Conservation (phyloP, 64 coral and sea anemone species). For the Astreopora myriophthalma region DNA sequence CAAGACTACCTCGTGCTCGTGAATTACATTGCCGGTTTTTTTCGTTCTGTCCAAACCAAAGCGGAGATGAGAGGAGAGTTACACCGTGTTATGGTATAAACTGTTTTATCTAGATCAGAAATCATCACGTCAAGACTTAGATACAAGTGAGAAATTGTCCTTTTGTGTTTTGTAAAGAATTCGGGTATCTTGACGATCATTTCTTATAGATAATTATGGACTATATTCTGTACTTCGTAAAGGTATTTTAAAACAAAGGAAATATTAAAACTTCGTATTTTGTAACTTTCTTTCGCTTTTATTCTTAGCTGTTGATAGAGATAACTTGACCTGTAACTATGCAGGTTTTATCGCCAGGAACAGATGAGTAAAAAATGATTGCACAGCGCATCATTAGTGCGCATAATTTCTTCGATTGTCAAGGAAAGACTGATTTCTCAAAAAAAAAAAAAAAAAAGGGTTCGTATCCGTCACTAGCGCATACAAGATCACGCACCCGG, state of each 20-base stretch:
- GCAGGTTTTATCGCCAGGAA: too few relatives aligned
- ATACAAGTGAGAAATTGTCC: background rate
- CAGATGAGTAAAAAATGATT: too few relatives aligned
- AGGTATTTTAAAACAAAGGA: slow-evolving; percentile 1
- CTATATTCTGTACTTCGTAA: background rate
- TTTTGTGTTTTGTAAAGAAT: background rate
- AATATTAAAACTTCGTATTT: slow-evolving; percentile 31
- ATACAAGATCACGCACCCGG: too few relatives aligned
- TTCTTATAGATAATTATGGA: background rate
- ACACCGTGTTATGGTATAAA: background rate
- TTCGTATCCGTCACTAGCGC: too few relatives aligned
- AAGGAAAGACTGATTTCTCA: too few relatives aligned
- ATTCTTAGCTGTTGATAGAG: too few relatives aligned
- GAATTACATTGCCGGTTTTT: background rate
- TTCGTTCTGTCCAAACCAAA: background rate
- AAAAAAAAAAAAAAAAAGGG: too few relatives aligned
- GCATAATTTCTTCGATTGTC: too few relatives aligned
- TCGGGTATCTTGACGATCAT: background rate
- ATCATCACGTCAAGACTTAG: background rate
- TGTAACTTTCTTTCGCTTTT: too few relatives aligned
- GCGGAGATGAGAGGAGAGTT: background rate
- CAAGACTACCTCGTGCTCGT: background rate
- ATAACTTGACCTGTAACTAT: too few relatives aligned
- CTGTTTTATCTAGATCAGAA: background rate
- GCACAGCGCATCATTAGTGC: too few relatives aligned